Evolutionary conservation across 2,113 vertebrate genomes (phyloP).

Genomic region (Hippocampus mohnikei): DNA sequence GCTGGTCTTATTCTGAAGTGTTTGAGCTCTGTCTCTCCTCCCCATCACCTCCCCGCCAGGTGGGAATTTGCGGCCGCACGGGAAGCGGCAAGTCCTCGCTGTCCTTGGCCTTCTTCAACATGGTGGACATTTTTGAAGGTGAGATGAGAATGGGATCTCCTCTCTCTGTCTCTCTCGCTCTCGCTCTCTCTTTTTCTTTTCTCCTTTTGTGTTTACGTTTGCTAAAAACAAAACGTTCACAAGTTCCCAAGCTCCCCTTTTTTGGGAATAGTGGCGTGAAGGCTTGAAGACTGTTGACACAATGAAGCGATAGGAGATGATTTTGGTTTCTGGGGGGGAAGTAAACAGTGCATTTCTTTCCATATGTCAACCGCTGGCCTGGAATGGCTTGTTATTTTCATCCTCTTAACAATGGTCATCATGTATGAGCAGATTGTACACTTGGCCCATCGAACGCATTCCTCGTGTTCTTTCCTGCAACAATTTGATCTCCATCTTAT

Average conservation of each 20-base stretch:
- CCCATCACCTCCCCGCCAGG: constrained; percentile 64
- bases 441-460: neutral
- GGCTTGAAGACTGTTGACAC: neutral
- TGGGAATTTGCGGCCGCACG: constrained; percentile 95
- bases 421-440: neutral
- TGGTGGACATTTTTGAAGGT: constrained; percentile 99
- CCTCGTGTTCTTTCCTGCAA: neutral
- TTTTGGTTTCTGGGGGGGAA: neutral
- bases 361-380: neutral
- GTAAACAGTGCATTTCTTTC: neutral
- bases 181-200: neutral
- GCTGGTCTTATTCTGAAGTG: constrained; percentile 30
- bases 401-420: neutral
- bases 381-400: neutral
- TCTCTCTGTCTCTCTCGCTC: no score
- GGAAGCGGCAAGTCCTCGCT: constrained; percentile 96
- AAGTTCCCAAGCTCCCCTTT: neutral
- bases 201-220: neutral
- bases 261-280: neutral
- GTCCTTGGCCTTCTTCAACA: constrained; percentile 96
- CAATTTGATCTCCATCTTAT: neutral
- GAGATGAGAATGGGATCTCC: constrained; percentile 39
- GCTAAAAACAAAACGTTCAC: neutral
- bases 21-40: constrained; percentile 26
- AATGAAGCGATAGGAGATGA: neutral